Conservation (phyloP, 2,113 vertebrate genomes). For the Erinaceus europaeus region DNA sequence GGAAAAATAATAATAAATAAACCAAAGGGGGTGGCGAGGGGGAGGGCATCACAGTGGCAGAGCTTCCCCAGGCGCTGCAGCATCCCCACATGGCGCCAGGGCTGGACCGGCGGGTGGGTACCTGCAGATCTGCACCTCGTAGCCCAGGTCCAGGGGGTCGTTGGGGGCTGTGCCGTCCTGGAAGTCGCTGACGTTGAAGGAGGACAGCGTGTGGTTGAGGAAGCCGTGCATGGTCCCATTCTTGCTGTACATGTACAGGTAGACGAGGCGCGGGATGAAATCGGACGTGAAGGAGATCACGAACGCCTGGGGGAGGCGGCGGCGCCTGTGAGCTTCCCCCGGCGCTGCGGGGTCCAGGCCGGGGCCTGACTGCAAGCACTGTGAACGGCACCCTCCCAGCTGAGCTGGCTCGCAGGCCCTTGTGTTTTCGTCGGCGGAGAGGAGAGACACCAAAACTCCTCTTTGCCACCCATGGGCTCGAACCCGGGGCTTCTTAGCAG, state of each 20-base stretch:
- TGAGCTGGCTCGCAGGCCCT: too few species aligned
- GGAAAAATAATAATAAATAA: too few species aligned
- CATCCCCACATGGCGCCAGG: too few species aligned
- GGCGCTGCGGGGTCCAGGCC: neutral
- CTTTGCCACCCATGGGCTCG: too few species aligned
- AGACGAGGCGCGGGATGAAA: constrained; percentile 98
- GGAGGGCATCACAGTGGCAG: too few species aligned
- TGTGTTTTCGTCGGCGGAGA: too few species aligned
- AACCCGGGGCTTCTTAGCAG: too few species aligned
- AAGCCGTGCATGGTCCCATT: constrained; percentile 96
- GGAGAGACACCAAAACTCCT: too few species aligned
- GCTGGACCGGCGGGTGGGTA: constrained; percentile 69
- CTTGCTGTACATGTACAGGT: constrained; percentile 94
- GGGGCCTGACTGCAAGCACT: neutral
- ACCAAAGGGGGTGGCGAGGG: too few species aligned
- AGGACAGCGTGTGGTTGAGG: constrained; percentile 93
- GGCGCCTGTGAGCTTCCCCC: constrained; percentile 52
- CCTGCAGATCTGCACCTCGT: constrained; percentile 93
- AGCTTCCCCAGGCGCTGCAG: too few species aligned
- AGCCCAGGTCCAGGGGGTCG: constrained; percentile 86
- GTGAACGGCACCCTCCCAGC: too few species aligned
- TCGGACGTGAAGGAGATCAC: constrained; percentile 99
- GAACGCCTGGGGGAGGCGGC: constrained; percentile 88
- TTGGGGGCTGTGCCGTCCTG: constrained; percentile 88
- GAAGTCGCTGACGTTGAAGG: constrained; percentile 96